phyloP scores from a whole-genome alignment of 2,113 vertebrate species.

The Porphyrio hochstetteri region DNA sequence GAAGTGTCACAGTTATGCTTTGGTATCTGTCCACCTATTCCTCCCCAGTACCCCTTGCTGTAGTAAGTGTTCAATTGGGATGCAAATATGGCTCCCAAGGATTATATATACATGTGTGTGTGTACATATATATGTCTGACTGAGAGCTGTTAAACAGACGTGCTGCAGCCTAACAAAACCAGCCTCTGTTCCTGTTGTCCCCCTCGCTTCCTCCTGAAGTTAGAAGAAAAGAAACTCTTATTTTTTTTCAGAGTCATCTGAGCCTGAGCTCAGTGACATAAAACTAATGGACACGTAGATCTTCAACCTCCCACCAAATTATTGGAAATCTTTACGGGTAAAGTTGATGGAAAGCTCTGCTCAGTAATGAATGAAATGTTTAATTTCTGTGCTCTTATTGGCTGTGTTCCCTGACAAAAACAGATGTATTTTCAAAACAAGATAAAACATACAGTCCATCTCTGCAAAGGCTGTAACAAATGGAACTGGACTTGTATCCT shows the following conservation, averaged over 20 bases:
- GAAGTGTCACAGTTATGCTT: background rate
- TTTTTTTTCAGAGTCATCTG: background rate
- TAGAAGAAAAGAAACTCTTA: slow-evolving; percentile 2
- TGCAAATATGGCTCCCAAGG: background rate
- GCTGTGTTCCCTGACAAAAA: slow-evolving; percentile 63
- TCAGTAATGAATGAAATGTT: slow-evolving; percentile 44
- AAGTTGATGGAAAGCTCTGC: slow-evolving; percentile 58
- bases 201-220: background rate
- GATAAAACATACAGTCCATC: slow-evolving; percentile 60
- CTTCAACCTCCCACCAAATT: slow-evolving; percentile 50
- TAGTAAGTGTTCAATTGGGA: background rate
- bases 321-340: slow-evolving; percentile 65
- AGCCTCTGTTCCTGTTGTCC: background rate
- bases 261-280: slow-evolving; percentile 1
- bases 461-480: slow-evolving; percentile 35
- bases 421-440: slow-evolving; percentile 58
- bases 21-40: background rate
- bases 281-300: slow-evolving; percentile 50
- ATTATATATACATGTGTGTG: background rate
- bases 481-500: slow-evolving; percentile 17
- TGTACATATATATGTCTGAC: background rate
- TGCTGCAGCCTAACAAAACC: background rate
- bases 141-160: background rate
- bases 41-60: background rate
- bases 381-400: slow-evolving; percentile 43